Conservation (phyloP, 2,113 vertebrate species). For the Vimba vimba region DNA sequence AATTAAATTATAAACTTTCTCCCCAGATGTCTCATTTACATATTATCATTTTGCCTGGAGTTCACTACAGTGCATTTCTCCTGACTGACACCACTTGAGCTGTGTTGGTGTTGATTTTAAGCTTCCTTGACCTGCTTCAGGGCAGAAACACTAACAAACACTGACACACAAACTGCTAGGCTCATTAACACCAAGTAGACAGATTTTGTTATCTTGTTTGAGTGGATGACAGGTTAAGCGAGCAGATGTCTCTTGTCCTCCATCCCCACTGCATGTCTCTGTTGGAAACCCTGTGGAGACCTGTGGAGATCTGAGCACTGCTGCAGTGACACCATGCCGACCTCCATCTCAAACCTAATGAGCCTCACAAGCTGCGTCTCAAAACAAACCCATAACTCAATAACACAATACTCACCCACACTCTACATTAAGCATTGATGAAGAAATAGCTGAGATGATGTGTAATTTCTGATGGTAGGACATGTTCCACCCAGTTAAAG, state of each 20-base stretch:
- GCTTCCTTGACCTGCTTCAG: conserved; percentile 37
- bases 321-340: conserved; percentile 62
- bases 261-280: conserved; percentile 52
- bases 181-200: conserved; percentile 54
- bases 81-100: conserved; percentile 22
- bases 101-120: conserved; percentile 32
- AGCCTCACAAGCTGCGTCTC: conserved; percentile 4
- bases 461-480: not conserved
- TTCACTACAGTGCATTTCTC: not conserved
- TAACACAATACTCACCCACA: not conserved
- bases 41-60: not conserved
- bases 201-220: conserved; percentile 52
- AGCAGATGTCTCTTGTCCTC: conserved; percentile 72
- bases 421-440: not conserved
- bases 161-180: conserved; percentile 43
- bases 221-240: conserved; percentile 52
- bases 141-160: conserved; percentile 39
- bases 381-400: not conserved
- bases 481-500: not conserved
- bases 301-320: conserved; percentile 6
- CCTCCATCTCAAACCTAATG: conserved; percentile 38
- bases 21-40: not conserved
- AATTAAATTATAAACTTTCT: not conserved
- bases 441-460: not conserved
- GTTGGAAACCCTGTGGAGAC: conserved; percentile 41